Base-by-base conservation (phyloP, 2,113 vertebrate genomes). In the Hippocampus comes region DNA sequence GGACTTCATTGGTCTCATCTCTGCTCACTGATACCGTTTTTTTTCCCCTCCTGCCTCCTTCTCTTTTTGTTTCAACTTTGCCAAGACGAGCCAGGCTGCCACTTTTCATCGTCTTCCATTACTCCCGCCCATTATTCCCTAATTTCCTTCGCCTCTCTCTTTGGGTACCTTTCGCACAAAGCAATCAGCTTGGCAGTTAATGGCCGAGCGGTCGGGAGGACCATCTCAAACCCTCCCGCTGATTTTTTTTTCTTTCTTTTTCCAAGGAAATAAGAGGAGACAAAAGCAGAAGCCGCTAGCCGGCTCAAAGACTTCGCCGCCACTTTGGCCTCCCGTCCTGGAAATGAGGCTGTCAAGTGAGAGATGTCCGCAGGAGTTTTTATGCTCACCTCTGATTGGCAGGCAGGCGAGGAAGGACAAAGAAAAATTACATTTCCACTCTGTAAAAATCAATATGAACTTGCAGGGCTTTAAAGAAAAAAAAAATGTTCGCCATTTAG, bases 41-140 rank as follows among this genome's bases (percentile, higher is more conserved):
- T 48, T 68, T 3, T 3, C 71, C 12, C 70, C 72, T 15, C 53
- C 82, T 70, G 43, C 71, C 41, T 77, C 48, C 56, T 64, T 60
- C 68, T 69, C 38, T n/a, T 76, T 63, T 46, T 81, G 68, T 73
- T 76, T 70, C 84, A 66, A 70, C 70, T 70, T 68, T 23, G 71
- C 75, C 74, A 79, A 61, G 80, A 83, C 86, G 83, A 84, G 77
- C 80, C 15, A 1, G 55, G 76, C 90, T 90, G 90, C 87, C 90
- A 89, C 72, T 91, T 91, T 82, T 88, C 89, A 91, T 92, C 81
- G 76, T 85, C 89, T 91, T 91, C 86, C 90, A 92, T 93, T 91
- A 92, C 83, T 76, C 71, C 67, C 70, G 70, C 79, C 85, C 90
- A 92, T 92, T 91, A 92, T 88, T 90, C 83, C 82, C 88, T 93